A percentile compares a stretch with the other conserved stretches of the same genome.
Conservation (phyloP, 2,888 invertebrate species). For the Agrochola macilenta region DNA sequence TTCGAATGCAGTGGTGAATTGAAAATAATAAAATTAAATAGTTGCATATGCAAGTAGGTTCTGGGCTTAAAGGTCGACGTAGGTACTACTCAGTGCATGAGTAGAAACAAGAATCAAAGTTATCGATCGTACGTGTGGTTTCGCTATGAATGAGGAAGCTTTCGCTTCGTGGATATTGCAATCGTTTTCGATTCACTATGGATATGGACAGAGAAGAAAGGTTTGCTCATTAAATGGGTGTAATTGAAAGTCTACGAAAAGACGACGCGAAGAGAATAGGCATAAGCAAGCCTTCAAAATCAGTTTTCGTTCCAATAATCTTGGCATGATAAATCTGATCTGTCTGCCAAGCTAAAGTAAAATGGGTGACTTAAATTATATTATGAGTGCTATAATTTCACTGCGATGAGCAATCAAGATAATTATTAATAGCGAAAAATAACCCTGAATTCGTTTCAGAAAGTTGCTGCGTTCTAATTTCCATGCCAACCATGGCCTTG, state of each 20-base stretch:
- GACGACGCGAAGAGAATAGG: background rate
- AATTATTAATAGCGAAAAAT: slow-evolving; percentile 5
- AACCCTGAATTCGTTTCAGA: slow-evolving; percentile 19
- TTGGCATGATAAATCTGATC: background rate
- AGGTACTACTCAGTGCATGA: slow-evolving; percentile 5
- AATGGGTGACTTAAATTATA: background rate
- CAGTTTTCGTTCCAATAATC: background rate
- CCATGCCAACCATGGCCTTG: slow-evolving; percentile 19
- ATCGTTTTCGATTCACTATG: slow-evolving; percentile 5
- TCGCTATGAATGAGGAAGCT: slow-evolving; percentile 15
- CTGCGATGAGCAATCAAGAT: slow-evolving; percentile 7
- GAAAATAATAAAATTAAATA: slow-evolving; percentile 48
- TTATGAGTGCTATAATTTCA: slow-evolving; percentile 5
- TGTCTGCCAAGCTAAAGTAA: background rate
- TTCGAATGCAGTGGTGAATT: slow-evolving; percentile 27
- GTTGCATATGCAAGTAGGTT: slow-evolving; percentile 34
- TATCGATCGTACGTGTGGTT: slow-evolving; percentile 38
- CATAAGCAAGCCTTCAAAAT: background rate
- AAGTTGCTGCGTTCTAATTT: slow-evolving; percentile 3
- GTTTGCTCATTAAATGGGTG: background rate
- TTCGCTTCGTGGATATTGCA: slow-evolving; percentile 7
- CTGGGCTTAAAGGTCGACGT: slow-evolving; percentile 45
- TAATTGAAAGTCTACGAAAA: background rate
- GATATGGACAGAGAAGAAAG: background rate
- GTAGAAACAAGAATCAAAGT: slow-evolving; percentile 28